Conservation (phyloP, 2,888 invertebrate species). For the Torymus texanus region DNA sequence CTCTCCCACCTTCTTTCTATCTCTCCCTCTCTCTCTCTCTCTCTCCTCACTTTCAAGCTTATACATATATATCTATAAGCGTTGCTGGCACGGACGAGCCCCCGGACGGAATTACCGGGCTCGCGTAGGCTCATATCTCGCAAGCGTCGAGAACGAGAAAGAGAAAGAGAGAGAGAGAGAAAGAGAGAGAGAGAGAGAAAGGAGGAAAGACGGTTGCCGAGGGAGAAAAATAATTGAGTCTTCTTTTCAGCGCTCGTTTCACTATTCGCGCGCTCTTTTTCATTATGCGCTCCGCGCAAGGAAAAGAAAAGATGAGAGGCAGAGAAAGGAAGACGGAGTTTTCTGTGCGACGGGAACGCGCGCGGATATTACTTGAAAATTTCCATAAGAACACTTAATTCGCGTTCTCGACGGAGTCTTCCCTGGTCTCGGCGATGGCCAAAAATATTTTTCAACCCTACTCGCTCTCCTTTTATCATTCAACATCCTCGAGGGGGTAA, state of each 20-base stretch:
- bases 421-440: constrained; percentile 42
- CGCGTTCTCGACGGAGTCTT: constrained; percentile 23
- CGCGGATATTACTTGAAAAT: constrained; percentile 67
- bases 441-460: constrained; percentile 66
- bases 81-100: constrained; percentile 51
- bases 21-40: too few species aligned
- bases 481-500: constrained; percentile 53
- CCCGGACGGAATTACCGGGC: constrained; percentile 47
- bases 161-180: too few species aligned
- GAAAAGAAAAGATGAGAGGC: constrained; percentile 5
- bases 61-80: neutral
- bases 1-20: too few species aligned
- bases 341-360: constrained; percentile 31
- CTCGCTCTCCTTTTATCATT: constrained; percentile 61
- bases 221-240: constrained; percentile 63
- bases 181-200: too few species aligned
- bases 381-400: constrained; percentile 69
- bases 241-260: constrained; percentile 60
- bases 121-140: constrained; percentile 56
- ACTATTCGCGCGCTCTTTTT: constrained; percentile 62
- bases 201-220: constrained; percentile 20
- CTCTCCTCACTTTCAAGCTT: too few species aligned
- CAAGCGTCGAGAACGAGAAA: constrained; percentile 2
- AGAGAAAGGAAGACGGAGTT: constrained; percentile 26
- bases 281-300: constrained; percentile 63